Evolutionary conservation across 1,140 invertebrate species (phyloP), one percentile per base, ranked within the genome.

Genomic region (Subanguina moxae): DNA sequence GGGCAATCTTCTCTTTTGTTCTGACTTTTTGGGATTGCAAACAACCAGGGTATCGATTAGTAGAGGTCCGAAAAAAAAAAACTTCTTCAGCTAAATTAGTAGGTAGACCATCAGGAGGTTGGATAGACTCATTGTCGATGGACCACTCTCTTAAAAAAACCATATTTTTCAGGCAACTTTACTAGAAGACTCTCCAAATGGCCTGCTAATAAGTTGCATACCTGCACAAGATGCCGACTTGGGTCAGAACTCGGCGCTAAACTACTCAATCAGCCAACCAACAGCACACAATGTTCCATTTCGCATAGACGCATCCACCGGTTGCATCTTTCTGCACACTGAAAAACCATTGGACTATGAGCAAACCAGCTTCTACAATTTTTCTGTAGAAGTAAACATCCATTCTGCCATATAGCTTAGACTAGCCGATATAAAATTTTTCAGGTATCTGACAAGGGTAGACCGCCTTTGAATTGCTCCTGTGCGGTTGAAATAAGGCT

Each of bases 251-350:
- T 90, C 91, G 17, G 90, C 70, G 90, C 94, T 75, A 90, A 90
- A 25, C 94, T 94, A 84, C 85, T 15, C 43, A 8, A 45, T 58
- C 21, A 38, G 27, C n/a, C 30, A 64, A 68, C 23, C 88, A 90
- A 27, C 67, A 21, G 3, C n/a, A 3, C 58, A 72, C 15, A 71
- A 71, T 43, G 88, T 94, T 1, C 94, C 94, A 25, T 97, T 97
- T 83, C 90, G 92, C 74, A 92, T 98, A 62, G 93, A 97, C 79
- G 91, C 91, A 75, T 94, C 96, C 82, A 90, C 90, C 8, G 95
- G 95, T 25, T 82, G 80, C 59, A 23, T 81, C n/a, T 82, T 81
- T 66, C 52, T 74, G 43, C 38, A 64, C 23, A 45, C 68, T 17
- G 65, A 74, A 1, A 48, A 52, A 7, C 74, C 76, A 21, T 64